Percentiles rank a stretch among this genome's conserved stretches.
These are phyloP conservation scores for Sebastolobus altivelis DNA, from an alignment of 2,797 vertebrate species.

Conservation along the genomic window DNA sequence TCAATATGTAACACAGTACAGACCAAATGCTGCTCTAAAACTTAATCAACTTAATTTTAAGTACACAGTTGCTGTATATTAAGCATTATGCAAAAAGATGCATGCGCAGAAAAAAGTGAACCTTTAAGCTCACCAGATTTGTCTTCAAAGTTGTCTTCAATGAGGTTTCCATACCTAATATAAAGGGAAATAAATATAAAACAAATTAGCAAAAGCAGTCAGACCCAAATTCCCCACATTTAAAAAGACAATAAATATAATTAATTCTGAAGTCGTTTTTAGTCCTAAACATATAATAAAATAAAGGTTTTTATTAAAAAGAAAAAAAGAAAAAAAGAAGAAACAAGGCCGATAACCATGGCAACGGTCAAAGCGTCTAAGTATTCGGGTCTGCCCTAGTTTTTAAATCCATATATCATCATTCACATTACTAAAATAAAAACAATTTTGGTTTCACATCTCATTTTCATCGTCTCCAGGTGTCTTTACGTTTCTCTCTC, in stretches of 20 bases:
- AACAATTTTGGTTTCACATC: background rate
- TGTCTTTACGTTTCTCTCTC: background rate
- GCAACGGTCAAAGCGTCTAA: no score
- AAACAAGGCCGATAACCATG: no score
- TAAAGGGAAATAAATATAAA: slow-evolving; percentile 1
- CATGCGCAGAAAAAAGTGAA: background rate
- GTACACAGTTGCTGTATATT: background rate
- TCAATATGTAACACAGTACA: background rate
- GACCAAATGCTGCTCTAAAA: background rate
- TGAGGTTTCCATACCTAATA: slow-evolving; percentile 70
- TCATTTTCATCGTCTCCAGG: background rate
- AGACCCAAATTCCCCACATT: background rate
- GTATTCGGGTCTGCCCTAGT: no score
- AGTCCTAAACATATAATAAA: background rate
- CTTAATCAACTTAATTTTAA: background rate
- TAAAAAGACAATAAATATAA: background rate
- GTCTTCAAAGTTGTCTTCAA: slow-evolving; percentile 62
- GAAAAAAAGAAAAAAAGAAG: fast-evolving
- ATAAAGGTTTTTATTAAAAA: no score
- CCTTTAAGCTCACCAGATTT: slow-evolving; percentile 63
- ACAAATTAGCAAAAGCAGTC: background rate
- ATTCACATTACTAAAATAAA: background rate
- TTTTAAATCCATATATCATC: background rate
- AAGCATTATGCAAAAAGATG: background rate
- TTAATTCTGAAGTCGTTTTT: background rate